A percentile compares a stretch with the other conserved stretches of the same genome.
Conservation (phyloP, 1,140 invertebrate species). For the Caenorhabditis latens region DNA sequence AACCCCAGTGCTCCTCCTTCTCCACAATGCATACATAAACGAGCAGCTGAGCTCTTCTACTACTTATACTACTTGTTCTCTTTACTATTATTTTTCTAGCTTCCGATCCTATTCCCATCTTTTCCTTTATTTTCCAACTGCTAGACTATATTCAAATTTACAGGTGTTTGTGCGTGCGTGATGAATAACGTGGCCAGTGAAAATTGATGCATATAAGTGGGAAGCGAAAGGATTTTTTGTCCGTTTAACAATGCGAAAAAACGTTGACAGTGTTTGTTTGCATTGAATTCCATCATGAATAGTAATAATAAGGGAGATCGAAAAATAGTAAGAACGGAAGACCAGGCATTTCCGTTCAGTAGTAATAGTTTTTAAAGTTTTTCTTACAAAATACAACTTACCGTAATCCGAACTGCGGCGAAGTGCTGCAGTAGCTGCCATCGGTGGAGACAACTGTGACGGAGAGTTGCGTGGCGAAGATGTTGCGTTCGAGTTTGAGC, state of each 20-base stretch:
- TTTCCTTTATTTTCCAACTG: background rate
- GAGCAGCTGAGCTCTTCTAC: conserved; percentile 47
- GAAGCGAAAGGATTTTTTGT: background rate
- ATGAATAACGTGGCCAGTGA: background rate
- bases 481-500: conserved; percentile 42
- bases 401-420: conserved; percentile 49
- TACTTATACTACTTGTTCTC: background rate
- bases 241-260: conserved; percentile 30
- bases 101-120: background rate
- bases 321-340: background rate
- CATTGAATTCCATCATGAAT: conserved; percentile 30
- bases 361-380: background rate
- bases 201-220: conserved; percentile 12
- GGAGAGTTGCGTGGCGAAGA: conserved; percentile 50
- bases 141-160: conserved; percentile 46
- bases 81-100: background rate
- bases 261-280: conserved; percentile 18
- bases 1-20: background rate
- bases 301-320: background rate
- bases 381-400: background rate
- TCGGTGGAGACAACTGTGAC: conserved; percentile 40
- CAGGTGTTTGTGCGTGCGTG: conserved; percentile 10
- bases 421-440: conserved; percentile 52
- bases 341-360: background rate
- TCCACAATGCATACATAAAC: conserved; percentile 49